phyloP scores from a whole-genome alignment of 2,888 invertebrate genomes.

The Tribolium freemani region DNA sequence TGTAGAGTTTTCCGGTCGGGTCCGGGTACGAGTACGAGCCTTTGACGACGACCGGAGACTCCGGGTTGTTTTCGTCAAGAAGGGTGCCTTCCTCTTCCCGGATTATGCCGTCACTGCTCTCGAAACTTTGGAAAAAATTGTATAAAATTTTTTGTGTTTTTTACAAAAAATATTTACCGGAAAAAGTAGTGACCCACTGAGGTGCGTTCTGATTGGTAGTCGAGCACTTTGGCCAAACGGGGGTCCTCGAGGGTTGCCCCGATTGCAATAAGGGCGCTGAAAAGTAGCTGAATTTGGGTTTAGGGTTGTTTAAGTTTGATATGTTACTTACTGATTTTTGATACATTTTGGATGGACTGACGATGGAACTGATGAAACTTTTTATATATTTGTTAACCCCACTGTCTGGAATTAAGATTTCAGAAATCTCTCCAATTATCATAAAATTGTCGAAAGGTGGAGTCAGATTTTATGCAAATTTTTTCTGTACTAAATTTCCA shows the following conservation, averaged over 20 bases:
- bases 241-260: constrained; percentile 42
- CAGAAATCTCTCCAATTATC: constrained; percentile 46
- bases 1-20: constrained; percentile 66
- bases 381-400: constrained; percentile 33
- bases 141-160: neutral
- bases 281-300: neutral
- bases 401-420: constrained; percentile 12
- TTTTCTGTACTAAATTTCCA: neutral
- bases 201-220: constrained; percentile 48
- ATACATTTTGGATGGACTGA: constrained; percentile 30
- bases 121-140: constrained; percentile 50
- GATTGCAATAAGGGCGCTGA: neutral
- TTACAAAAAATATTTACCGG: constrained; percentile 40
- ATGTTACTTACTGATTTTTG: constrained; percentile 13
- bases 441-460: constrained; percentile 34
- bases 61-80: constrained; percentile 51
- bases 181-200: constrained; percentile 49
- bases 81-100: constrained; percentile 57
- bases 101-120: constrained; percentile 57
- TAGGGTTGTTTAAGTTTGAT: neutral
- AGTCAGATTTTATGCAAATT: constrained; percentile 28
- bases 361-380: constrained; percentile 2
- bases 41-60: constrained; percentile 60
- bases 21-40: constrained; percentile 68
- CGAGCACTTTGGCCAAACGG: constrained; percentile 46